phyloP scores from a whole-genome alignment of 2,888 invertebrate species.

The Lottia gigantea region DNA sequence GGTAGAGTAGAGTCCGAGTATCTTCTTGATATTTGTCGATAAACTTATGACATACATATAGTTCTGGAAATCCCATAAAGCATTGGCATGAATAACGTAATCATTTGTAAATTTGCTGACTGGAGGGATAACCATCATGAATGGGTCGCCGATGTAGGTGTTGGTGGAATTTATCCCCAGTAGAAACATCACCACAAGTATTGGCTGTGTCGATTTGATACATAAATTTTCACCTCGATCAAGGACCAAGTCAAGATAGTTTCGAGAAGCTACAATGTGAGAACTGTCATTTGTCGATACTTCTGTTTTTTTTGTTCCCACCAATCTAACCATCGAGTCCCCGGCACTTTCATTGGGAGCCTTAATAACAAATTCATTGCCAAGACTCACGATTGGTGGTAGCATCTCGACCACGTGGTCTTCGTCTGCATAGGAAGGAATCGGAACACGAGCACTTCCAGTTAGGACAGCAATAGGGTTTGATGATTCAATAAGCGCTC shows the following conservation, averaged over 20 bases:
- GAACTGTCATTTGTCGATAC: no score
- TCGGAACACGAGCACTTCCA: not conserved
- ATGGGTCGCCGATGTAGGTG: not conserved
- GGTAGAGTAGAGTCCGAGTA: no score
- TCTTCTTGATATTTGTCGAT: no score
- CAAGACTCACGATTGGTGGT: not conserved
- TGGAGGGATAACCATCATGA: not conserved
- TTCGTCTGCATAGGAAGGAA: not conserved
- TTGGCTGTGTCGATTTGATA: not conserved
- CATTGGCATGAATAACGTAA: not conserved
- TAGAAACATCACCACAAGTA: not conserved
- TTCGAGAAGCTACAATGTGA: no score
- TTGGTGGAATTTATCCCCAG: not conserved
- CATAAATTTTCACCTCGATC: not conserved
- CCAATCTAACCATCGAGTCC: not conserved
- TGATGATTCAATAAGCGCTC: not conserved
- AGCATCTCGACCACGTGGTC: not conserved
- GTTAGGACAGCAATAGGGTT: not conserved
- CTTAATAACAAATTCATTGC: not conserved
- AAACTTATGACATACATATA: no score
- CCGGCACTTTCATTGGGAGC: not conserved
- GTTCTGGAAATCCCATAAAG: no score
- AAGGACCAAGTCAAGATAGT: no score
- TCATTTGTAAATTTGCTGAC: not conserved
- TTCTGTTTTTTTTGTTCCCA: not conserved